Base-by-base conservation (phyloP, 2,888 invertebrate genomes). In the Tanypteryx hageni region DNA sequence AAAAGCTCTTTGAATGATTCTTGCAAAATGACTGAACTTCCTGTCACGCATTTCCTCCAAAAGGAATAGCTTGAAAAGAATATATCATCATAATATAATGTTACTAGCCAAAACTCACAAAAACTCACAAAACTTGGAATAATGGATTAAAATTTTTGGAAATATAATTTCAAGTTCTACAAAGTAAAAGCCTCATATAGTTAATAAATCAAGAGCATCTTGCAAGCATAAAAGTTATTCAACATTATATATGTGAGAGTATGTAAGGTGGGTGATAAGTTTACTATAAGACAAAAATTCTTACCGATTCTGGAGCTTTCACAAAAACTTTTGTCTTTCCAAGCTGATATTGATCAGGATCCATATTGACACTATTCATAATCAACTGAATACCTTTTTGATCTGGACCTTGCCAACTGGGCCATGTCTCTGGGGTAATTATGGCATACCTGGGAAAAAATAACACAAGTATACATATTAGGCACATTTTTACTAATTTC, bases 271-370 rank as follows among this genome's bases (percentile, higher is more conserved):
- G 44, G 5, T 5, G 5, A 44, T 44, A 44, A 44, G 44, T 3
- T 44, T 22, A 2, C 9, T 31, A 16, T 22, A 16, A 57, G 10
- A 22, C 9, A 91, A 83, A n/a, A n/a, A 84, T 82, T 94, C 95
- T 94, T 94, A 96, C 96, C 92, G 95, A 96, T 95, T 96, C 96
- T 0, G 96, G 96, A 92, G 97, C 97, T 94, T 97, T 97, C 93
- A 97, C 96, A 94, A 97, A 97, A 44, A 97, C 95, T 95, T 97
- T 97, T 13, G 96, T 96, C 93, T 95, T 95, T 16, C 97, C 97
- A 92, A 97, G 95, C 94, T 97, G 97, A 94, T 96, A 97, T 94
- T 97, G 96, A 91, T 96, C 96, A 16, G 93, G 94, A 93, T 97
- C 96, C 95, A 97, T 96, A 94, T 96, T 96, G 31, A 96, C 96